phyloP scores from a whole-genome alignment of 2,888 invertebrate genomes.

The Parelbella ahira region DNA sequence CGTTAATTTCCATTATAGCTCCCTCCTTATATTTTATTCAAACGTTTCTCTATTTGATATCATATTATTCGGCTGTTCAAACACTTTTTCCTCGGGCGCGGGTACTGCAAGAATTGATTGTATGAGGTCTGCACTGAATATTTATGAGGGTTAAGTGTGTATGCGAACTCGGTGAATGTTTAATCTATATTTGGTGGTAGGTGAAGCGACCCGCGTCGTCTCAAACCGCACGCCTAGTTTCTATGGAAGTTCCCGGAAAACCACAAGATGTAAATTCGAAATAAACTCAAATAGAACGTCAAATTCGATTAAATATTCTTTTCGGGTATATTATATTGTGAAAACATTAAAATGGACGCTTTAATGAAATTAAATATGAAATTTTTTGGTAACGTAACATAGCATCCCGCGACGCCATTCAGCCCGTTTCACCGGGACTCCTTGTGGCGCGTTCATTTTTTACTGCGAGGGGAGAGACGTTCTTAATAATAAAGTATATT shows the following conservation, averaged over 20 bases:
- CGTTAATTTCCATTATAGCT: slow-evolving; percentile 13
- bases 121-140: slow-evolving; percentile 71
- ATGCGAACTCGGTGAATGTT: slow-evolving; percentile 78
- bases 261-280: slow-evolving; percentile 18
- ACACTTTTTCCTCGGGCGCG: slow-evolving; percentile 59
- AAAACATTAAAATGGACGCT: too few relatives aligned
- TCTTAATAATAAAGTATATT: slow-evolving; percentile 71
- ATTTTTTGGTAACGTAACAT: too few relatives aligned
- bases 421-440: slow-evolving; percentile 17
- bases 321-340: too few relatives aligned
- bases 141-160: slow-evolving; percentile 79
- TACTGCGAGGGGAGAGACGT: slow-evolving; percentile 47
- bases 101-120: slow-evolving; percentile 73
- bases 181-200: slow-evolving; percentile 66
- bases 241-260: slow-evolving; percentile 31
- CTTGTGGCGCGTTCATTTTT: slow-evolving; percentile 29
- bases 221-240: slow-evolving; percentile 27
- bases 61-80: slow-evolving; percentile 66
- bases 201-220: slow-evolving; percentile 37
- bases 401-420: slow-evolving; percentile 20
- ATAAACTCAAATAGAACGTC: slow-evolving; percentile 4
- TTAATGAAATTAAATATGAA: too few relatives aligned
- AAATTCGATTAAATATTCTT: neutral
- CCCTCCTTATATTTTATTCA: slow-evolving; percentile 59
- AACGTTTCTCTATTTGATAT: slow-evolving; percentile 62